These are phyloP conservation scores for Myanophis thanlyinensis DNA, from an alignment of 2,113 vertebrate species.

Conservation along the genomic window DNA sequence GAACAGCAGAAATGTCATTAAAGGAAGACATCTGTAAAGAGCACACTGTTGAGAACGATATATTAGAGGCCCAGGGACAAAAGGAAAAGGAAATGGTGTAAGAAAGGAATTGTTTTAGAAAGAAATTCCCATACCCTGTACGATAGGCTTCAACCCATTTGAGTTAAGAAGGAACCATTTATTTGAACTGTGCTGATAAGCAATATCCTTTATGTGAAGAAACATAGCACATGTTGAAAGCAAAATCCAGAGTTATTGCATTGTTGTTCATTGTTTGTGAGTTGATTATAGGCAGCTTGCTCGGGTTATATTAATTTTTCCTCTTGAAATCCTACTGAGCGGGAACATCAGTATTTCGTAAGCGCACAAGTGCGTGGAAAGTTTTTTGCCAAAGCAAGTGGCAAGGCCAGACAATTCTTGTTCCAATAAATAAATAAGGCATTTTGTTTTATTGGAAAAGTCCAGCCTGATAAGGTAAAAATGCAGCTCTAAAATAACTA, in stretches of 20 bases:
- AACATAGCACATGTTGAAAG: constrained; percentile 26
- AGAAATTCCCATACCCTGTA: not conserved
- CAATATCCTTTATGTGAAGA: constrained; percentile 25
- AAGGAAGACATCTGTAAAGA: constrained; percentile 58
- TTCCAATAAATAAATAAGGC: constrained; percentile 34
- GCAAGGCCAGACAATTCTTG: not conserved
- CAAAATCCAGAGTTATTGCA: constrained; percentile 9
- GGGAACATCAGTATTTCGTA: constrained; percentile 25
- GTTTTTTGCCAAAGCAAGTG: constrained; percentile 14
- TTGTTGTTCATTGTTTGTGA: constrained; percentile 32
- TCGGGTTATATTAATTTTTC: constrained; percentile 39
- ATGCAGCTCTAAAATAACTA: not conserved
- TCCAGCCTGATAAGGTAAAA: constrained; percentile 14
- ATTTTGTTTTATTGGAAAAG: constrained; percentile 2
- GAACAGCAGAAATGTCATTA: constrained; percentile 76
- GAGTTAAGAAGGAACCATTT: constrained; percentile 31
- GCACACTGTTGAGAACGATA: constrained; percentile 57
- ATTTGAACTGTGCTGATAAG: constrained; percentile 37
- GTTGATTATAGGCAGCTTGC: not conserved
- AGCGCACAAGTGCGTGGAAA: constrained; percentile 1
- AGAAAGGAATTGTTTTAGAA: constrained; percentile 11
- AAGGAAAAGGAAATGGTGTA: constrained; percentile 27
- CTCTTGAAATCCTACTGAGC: constrained; percentile 29
- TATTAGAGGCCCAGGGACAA: constrained; percentile 45
- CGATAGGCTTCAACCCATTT: constrained; percentile 36